phyloP scores from a whole-genome alignment of 2,888 invertebrate species.

The Chloromyia formosa region DNA sequence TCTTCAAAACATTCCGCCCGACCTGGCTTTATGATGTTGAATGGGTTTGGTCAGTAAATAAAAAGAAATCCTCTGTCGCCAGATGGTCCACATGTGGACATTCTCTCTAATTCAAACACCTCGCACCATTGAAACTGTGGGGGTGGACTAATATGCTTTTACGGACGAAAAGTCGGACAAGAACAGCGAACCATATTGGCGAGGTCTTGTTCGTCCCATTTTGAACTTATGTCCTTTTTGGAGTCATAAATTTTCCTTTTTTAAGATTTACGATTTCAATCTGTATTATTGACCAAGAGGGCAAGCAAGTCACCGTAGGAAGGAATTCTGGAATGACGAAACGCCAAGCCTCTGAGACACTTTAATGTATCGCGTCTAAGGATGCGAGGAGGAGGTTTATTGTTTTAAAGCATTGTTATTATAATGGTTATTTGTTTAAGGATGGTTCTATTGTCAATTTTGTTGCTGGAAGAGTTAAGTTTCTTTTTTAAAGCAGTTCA shows the following conservation, averaged over 20 bases:
- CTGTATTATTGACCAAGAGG: constrained; percentile 19
- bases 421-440: no score
- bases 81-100: constrained; percentile 9
- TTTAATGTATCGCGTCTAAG: no score
- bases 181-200: constrained; percentile 3
- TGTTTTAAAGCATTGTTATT: no score
- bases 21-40: not conserved
- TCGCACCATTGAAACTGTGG: not conserved
- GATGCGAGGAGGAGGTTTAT: no score
- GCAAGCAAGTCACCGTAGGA: not conserved
- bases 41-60: constrained; percentile 5
- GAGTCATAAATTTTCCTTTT: constrained; percentile 36
- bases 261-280: constrained; percentile 34
- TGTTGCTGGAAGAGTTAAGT: no score
- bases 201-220: not conserved
- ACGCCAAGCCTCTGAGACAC: no score
- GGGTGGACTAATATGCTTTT: not conserved
- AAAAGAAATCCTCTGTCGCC: not conserved
- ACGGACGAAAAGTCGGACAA: not conserved
- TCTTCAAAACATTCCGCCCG: not conserved
- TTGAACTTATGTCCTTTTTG: constrained; percentile 24
- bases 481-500: no score
- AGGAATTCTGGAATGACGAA: no score
- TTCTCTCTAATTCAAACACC: constrained; percentile 2
- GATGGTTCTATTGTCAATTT: no score